Conservation (phyloP, 2,888 invertebrate species). For the Molorchus minor region DNA sequence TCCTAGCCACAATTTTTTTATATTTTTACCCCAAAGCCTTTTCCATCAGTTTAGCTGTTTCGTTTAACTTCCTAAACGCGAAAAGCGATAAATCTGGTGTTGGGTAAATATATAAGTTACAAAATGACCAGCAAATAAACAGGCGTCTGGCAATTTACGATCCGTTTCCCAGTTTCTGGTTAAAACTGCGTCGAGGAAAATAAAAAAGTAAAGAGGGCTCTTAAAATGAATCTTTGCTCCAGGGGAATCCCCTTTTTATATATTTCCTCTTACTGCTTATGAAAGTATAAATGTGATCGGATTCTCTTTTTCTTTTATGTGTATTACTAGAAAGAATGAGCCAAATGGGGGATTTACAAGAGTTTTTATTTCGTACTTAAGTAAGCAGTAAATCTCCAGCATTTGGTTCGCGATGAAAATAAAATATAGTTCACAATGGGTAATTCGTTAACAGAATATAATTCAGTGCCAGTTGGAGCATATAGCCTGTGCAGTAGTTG, state of each 20-base stretch:
- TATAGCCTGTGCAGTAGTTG: no score
- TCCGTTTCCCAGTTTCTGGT: constrained; percentile 36
- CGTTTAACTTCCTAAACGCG: constrained; percentile 48
- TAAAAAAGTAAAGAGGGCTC: constrained; percentile 46
- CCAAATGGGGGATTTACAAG: constrained; percentile 24
- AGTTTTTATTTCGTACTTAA: constrained; percentile 24
- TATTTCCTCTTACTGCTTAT: constrained; percentile 33
- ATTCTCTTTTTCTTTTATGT: constrained; percentile 27
- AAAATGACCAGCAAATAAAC: constrained; percentile 56
- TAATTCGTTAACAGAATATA: no score
- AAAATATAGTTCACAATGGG: constrained; percentile 20
- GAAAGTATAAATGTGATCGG: constrained; percentile 41
- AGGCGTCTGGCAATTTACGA: constrained; percentile 50
- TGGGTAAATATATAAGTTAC: constrained; percentile 56
- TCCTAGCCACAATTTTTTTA: no score
- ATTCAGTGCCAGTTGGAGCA: no score
- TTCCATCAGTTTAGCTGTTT: constrained; percentile 43
- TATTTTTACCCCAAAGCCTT: no score
- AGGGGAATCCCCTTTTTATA: constrained; percentile 42
- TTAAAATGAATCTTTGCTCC: constrained; percentile 49
- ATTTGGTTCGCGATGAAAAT: constrained; percentile 22
- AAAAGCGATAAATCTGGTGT: constrained; percentile 49
- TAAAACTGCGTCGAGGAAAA: constrained; percentile 39
- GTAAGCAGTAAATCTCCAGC: constrained; percentile 24
- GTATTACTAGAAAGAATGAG: constrained; percentile 24